Base-by-base conservation (phyloP, 2,888 invertebrate genomes). In the Xiphydria camelus region DNA sequence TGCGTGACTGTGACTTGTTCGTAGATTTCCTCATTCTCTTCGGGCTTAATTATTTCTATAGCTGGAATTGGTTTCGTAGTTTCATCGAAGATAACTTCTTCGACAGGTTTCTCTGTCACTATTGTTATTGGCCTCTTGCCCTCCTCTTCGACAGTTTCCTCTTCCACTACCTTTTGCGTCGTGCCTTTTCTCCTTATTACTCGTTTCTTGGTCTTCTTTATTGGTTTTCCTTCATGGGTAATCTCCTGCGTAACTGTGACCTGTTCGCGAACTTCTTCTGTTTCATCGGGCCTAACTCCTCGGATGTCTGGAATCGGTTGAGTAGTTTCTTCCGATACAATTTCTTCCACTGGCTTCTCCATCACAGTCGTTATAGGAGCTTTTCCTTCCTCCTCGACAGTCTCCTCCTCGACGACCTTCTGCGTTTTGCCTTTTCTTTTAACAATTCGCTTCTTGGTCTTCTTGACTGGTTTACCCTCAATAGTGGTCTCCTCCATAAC, bases 371-470 rank as follows among this genome's bases (percentile, higher is more conserved):
- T 71, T 39, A 72, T 66, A 18, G 70, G 73, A 49, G 60, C 51
- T 55, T 70, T 70, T 23, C 66, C 48, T 41, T 71, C 66, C 59
- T 76, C 70, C 6, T 61, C 63, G 2, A 69, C 58, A 39, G 68
- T 66, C 4, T 71, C 63, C 48, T 68, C 64, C 62, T 73, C 71
- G 5, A 70, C 70, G 26, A 71, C 32, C 61, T 75, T 71, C 47
- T 71, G 59, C 41, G 22, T 45, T 33, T 42, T 29, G 9, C 20
- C 39, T n/a, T 52, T 68, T 49, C 75, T 77, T 41, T 68, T 72
- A 36, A 69, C 76, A 4, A 74, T 65, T 5, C 63, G 70, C 53
- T 74, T 73, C 12, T 73, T 77, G 17, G 61, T 75, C 40, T 45
- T 57, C 55, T 49, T 70, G 33, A 65, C 62, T 0, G 76, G 73